phyloP scores from a whole-genome alignment of 2,888 invertebrate genomes.

The Synanthedon formicaeformis region DNA sequence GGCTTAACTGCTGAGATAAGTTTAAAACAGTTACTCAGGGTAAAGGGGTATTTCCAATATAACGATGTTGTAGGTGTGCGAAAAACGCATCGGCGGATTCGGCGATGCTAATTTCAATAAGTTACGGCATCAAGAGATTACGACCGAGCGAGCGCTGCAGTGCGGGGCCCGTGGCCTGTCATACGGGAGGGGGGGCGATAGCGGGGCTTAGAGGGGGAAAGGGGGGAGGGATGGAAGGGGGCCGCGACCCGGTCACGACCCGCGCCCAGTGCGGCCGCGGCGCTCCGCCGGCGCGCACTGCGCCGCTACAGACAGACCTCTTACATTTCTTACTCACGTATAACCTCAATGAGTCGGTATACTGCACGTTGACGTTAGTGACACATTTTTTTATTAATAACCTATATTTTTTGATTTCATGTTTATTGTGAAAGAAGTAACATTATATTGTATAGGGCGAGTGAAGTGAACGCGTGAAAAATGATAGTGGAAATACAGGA shows the following conservation, averaged over 20 bases:
- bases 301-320: constrained; percentile 14
- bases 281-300: constrained; percentile 55
- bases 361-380: background rate
- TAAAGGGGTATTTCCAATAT: background rate
- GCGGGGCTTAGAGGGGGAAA: constrained; percentile 10
- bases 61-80: background rate
- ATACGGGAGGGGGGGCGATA: constrained; percentile 11
- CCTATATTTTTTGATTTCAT: background rate
- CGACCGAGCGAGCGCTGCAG: constrained; percentile 37
- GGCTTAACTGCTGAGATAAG: background rate
- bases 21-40: background rate
- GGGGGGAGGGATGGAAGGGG: constrained; percentile 21
- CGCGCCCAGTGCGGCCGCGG: constrained; percentile 59
- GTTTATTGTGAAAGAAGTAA: background rate
- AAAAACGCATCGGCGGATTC: constrained; percentile 7
- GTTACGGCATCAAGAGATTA: constrained; percentile 62
- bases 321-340: background rate
- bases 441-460: constrained; percentile 5
- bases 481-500: constrained; percentile 67
- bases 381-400: background rate
- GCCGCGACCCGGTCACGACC: constrained; percentile 56
- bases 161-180: constrained; percentile 33
- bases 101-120: constrained; percentile 53
- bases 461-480: constrained; percentile 21
- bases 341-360: background rate